phyloP scores from a whole-genome alignment of 2,888 invertebrate genomes.

The Acleris sparsana region DNA sequence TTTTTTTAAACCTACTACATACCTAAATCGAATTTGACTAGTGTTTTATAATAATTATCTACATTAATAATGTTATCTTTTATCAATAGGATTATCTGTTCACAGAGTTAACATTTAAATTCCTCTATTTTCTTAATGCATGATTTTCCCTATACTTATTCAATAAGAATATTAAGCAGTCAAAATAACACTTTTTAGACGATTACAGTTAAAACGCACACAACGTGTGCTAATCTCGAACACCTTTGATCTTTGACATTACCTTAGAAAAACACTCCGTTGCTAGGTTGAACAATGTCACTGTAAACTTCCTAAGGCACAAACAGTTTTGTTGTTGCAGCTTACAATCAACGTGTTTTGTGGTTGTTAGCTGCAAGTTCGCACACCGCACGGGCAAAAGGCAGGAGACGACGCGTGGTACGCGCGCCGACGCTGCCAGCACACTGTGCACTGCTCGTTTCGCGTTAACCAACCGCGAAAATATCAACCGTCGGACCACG shows the following conservation, averaged over 20 bases:
- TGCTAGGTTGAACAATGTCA: constrained; percentile 30
- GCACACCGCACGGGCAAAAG: constrained; percentile 51
- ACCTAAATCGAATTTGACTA: no score
- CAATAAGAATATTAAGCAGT: neutral
- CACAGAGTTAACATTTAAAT: constrained; percentile 9
- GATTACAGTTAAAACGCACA: constrained; percentile 1
- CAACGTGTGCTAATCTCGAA: constrained; percentile 11
- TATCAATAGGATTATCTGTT: neutral
- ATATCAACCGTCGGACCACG: constrained; percentile 45
- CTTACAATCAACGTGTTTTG: constrained; percentile 36
- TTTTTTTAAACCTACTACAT: no score
- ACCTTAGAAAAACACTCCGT: constrained; percentile 27
- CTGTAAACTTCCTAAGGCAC: constrained; percentile 44
- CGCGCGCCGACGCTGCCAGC: constrained; percentile 60
- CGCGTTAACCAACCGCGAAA: constrained; percentile 47
- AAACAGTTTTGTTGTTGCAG: constrained; percentile 35
- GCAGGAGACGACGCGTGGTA: constrained; percentile 57
- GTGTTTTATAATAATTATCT: no score
- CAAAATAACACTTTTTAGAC: constrained; percentile 1
- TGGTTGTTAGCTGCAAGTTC: constrained; percentile 43
- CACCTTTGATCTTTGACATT: constrained; percentile 7
- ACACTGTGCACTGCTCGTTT: constrained; percentile 51
- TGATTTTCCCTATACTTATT: neutral
- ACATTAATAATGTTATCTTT: neutral
- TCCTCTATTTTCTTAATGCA: neutral